These are phyloP conservation scores for Haplochromis vanheusdeni DNA, from an alignment of 2,113 vertebrate genomes.

Conservation along the genomic window DNA sequence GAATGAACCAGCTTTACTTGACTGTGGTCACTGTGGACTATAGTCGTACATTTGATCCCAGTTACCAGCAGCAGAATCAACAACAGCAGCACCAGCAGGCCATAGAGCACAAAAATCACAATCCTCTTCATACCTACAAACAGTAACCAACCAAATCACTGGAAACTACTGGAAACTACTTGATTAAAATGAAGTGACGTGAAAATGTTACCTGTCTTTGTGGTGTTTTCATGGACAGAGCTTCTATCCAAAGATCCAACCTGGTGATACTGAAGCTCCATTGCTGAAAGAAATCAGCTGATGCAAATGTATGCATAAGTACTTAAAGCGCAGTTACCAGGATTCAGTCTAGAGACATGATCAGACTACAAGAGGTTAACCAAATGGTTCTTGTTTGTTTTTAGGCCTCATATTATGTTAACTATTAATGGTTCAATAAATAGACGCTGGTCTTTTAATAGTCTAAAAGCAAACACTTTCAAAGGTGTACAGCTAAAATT, in stretches of 20 bases:
- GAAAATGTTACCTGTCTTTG: slow-evolving; percentile 1
- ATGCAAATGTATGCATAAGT: background rate
- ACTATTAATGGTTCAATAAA: slow-evolving; percentile 14
- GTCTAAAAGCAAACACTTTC: background rate
- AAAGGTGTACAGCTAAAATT: background rate
- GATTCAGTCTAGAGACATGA: background rate
- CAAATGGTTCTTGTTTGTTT: slow-evolving; percentile 7
- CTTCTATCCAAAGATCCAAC: background rate
- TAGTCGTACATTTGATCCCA: slow-evolving; percentile 34
- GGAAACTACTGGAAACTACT: background rate
- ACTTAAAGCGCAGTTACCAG: background rate
- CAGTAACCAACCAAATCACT: background rate
- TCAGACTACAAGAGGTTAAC: background rate
- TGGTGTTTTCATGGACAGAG: background rate
- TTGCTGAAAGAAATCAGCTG: background rate
- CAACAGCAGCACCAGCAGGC: slow-evolving; percentile 37
- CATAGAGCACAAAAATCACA: slow-evolving; percentile 11
- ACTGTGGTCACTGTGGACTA: background rate
- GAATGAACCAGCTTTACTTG: background rate
- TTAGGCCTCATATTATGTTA: background rate
- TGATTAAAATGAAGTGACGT: background rate
- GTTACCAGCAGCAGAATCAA: slow-evolving; percentile 41
- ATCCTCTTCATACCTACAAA: slow-evolving; percentile 15
- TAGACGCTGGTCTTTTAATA: background rate
- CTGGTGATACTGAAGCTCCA: slow-evolving; percentile 32